phyloP scores from a whole-genome alignment of 1,140 invertebrate species.

The Saccostrea glomerata region DNA sequence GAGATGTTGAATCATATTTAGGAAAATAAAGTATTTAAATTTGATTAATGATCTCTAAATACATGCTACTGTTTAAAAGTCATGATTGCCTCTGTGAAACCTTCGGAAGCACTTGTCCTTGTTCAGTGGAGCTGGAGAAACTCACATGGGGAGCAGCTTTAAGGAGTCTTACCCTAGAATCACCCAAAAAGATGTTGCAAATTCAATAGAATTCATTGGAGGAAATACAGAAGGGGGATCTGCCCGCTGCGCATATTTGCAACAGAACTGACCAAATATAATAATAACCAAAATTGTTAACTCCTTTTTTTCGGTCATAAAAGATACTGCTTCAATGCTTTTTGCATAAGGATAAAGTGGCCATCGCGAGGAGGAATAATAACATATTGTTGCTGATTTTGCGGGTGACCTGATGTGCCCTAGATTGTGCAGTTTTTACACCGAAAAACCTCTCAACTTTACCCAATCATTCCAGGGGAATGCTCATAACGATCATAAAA shows the following conservation, averaged over 20 bases:
- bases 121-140: background rate
- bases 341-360: conserved; percentile 13
- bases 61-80: background rate
- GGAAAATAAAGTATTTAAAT: too few relatives aligned
- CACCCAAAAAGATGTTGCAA: background rate
- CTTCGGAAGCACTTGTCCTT: background rate
- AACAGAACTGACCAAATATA: conserved; percentile 36
- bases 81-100: background rate
- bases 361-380: background rate
- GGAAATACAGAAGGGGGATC: background rate
- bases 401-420: conserved; percentile 9
- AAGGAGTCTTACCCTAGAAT: background rate
- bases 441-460: conserved; percentile 30
- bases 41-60: too few relatives aligned
- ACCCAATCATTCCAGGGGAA: background rate
- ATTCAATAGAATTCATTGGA: background rate
- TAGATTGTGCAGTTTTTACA: conserved; percentile 11
- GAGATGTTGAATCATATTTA: too few relatives aligned
- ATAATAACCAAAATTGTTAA: conserved; percentile 1
- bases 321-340: conserved; percentile 24
- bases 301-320: background rate
- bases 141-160: background rate
- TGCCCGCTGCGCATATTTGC: conserved; percentile 31
- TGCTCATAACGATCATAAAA: background rate
- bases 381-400: background rate